Evolutionary conservation across 2,888 invertebrate genomes (phyloP).

Genomic region (Cosmia trapezina): DNA sequence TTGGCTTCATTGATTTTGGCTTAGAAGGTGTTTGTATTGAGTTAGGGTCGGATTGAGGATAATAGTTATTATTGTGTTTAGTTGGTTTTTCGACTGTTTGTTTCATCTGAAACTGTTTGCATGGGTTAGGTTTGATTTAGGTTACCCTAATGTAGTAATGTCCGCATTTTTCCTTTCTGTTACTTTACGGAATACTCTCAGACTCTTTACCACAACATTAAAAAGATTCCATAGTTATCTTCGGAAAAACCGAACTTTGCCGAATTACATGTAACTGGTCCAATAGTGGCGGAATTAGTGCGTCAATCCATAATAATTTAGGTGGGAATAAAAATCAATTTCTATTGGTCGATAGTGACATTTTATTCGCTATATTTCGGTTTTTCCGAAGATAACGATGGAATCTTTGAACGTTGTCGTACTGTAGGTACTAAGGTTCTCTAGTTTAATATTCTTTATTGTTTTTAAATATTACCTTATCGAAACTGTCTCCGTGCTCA

Average conservation of each 20-base stretch:
- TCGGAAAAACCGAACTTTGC: no score
- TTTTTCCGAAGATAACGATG: no score
- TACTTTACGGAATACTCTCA: not conserved
- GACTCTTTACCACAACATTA: not conserved
- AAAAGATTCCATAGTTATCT: no score
- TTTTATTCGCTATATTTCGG: no score
- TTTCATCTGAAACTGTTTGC: not conserved
- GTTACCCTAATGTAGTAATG: no score
- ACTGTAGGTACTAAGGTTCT: not conserved
- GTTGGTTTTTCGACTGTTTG: not conserved
- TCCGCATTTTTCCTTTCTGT: not conserved
- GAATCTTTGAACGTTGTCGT: no score
- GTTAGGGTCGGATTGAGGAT: constrained; percentile 22
- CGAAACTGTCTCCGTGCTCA: not conserved
- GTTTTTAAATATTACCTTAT: not conserved
- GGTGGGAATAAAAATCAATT: no score
- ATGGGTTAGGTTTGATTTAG: not conserved
- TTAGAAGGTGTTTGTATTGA: constrained; percentile 51
- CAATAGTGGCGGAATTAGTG: no score
- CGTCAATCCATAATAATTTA: no score
- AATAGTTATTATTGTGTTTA: constrained; percentile 3
- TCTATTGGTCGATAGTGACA: no score
- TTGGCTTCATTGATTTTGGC: constrained; percentile 74
- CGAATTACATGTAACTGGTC: no score
- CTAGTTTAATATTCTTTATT: not conserved